Conservation (phyloP, 2,888 invertebrate species). For the Pseudococcus longispinus region DNA sequence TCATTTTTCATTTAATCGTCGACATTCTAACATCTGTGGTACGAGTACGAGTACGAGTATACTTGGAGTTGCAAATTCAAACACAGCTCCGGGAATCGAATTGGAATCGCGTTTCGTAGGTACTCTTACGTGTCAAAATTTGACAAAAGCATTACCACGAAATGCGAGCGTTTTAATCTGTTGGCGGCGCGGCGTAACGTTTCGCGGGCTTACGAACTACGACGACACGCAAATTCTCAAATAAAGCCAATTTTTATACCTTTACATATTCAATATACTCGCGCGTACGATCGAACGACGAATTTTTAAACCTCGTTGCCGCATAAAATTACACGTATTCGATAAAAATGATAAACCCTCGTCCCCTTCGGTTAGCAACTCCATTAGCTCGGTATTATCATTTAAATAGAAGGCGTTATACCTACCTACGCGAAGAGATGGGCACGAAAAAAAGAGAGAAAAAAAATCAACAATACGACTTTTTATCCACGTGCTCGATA, state of each 20-base stretch:
- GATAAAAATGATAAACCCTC: background rate
- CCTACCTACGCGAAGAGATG: background rate
- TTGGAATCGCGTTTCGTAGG: background rate
- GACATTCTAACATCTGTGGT: conserved; percentile 18
- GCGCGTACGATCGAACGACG: background rate
- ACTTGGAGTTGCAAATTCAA: background rate
- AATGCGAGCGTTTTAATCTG: background rate
- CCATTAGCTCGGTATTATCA: conserved; percentile 11
- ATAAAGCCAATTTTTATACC: background rate
- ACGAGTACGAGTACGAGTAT: no score
- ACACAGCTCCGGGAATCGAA: background rate
- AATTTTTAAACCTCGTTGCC: background rate
- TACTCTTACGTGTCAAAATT: background rate
- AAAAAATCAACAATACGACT: background rate
- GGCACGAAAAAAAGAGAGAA: background rate
- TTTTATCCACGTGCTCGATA: background rate
- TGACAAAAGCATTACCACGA: conserved; percentile 9
- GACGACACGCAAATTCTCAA: background rate
- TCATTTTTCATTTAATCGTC: background rate
- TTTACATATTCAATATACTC: background rate
- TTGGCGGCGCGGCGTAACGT: background rate
- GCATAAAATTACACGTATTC: background rate
- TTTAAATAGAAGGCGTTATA: background rate
- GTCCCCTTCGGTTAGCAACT: background rate
- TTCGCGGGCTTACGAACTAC: no score